Evolutionary conservation across 2,888 invertebrate species (phyloP).

Genomic region (Amblyjoppa fuscipennis): DNA sequence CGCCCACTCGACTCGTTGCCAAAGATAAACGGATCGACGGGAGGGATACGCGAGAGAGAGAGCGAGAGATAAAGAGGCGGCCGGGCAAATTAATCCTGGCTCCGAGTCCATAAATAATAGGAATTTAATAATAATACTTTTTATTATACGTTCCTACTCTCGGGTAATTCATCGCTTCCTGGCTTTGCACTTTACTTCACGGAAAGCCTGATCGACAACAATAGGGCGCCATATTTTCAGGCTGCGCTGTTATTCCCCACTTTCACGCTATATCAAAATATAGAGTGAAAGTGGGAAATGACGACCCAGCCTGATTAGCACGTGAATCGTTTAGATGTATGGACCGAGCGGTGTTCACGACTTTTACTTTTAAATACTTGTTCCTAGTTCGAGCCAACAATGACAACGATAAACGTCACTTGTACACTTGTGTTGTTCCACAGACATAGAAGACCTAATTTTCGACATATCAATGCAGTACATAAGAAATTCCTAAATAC

Average conservation of each 20-base stretch:
- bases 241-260: too few species aligned
- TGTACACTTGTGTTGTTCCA: too few species aligned
- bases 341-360: too few species aligned
- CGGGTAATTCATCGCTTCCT: neutral
- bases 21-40: conserved; percentile 35
- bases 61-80: neutral
- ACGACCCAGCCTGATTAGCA: too few species aligned
- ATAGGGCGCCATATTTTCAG: neutral
- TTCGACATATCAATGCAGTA: neutral
- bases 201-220: neutral
- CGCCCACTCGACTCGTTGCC: conserved; percentile 24
- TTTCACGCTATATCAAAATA: too few species aligned
- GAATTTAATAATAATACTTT: conserved; percentile 4
- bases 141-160: neutral
- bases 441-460: too few species aligned
- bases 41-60: conserved; percentile 1
- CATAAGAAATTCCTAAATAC: neutral
- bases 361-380: too few species aligned
- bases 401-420: too few species aligned
- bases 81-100: conserved; percentile 25
- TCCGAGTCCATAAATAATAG: conserved; percentile 44
- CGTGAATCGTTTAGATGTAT: too few species aligned
- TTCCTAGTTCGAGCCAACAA: too few species aligned
- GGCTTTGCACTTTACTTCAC: neutral
- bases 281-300: too few species aligned